phyloP scores from a whole-genome alignment of 2,113 vertebrate genomes.

The Hemiprocne comata region DNA sequence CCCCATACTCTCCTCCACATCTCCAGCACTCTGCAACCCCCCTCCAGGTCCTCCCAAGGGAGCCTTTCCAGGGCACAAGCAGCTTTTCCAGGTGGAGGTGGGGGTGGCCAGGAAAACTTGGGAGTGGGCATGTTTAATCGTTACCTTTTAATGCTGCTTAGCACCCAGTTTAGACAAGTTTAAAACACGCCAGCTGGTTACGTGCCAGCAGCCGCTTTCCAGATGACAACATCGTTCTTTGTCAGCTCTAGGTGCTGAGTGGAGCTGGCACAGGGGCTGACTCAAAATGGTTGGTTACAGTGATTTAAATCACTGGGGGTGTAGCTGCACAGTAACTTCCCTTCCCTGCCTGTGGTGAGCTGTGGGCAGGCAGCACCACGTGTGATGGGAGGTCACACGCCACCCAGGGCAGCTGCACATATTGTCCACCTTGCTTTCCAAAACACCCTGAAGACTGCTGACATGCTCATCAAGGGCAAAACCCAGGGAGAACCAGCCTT shows the following conservation, averaged over 20 bases:
- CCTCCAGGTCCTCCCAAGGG: background rate
- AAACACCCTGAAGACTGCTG: background rate
- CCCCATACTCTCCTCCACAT: accelerated
- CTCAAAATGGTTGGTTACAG: background rate
- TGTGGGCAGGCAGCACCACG: accelerated
- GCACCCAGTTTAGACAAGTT: constrained; percentile 19
- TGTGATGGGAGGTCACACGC: background rate
- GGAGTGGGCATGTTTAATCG: background rate
- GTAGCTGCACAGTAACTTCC: background rate
- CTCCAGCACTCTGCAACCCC: background rate
- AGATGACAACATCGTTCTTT: constrained; percentile 36
- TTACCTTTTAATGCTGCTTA: background rate
- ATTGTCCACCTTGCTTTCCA: background rate
- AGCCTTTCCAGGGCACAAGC: background rate
- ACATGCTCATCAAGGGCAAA: background rate
- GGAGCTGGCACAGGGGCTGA: background rate
- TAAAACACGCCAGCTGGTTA: background rate
- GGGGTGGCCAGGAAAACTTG: background rate
- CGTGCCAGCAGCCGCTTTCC: constrained; percentile 29
- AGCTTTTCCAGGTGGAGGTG: background rate
- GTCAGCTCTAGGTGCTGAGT: constrained; percentile 31
- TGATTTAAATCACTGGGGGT: background rate
- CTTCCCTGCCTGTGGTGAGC: background rate
- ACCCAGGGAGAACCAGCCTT: background rate
- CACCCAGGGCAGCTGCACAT: accelerated